Evolutionary conservation across 2,113 vertebrate genomes (phyloP).

Genomic region (Tricholaema leucomelas): DNA sequence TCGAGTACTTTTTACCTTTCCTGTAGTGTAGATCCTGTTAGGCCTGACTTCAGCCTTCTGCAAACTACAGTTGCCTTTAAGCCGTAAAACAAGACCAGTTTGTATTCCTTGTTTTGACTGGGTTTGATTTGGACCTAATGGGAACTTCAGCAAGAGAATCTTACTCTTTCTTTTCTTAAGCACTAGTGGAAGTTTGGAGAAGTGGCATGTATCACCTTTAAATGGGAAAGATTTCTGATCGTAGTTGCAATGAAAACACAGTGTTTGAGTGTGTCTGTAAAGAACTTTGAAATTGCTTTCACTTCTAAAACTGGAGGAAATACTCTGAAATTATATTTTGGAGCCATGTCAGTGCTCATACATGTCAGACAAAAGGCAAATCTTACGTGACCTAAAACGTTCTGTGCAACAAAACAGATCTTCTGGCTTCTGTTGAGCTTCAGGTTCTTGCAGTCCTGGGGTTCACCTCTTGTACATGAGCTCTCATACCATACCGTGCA

Average conservation of each 20-base stretch:
- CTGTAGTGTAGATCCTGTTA: neutral
- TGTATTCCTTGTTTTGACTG: conserved; percentile 33
- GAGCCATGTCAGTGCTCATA: neutral
- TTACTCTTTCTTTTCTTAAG: neutral
- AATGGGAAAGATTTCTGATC: conserved; percentile 36
- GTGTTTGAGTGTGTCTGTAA: conserved; percentile 40
- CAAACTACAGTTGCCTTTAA: conserved; percentile 62
- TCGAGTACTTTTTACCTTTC: conserved; percentile 32
- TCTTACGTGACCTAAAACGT: neutral
- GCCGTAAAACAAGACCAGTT: conserved; percentile 9
- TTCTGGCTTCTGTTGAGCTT: conserved; percentile 26
- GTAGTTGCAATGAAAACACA: conserved; percentile 65
- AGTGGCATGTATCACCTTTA: conserved; percentile 12
- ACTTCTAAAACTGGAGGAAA: neutral
- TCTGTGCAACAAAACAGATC: neutral
- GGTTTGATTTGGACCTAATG: conserved; percentile 36
- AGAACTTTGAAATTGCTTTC: conserved; percentile 33
- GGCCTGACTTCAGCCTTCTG: conserved; percentile 20
- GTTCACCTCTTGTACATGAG: neutral
- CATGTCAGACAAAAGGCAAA: neutral
- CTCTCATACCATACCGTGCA: neutral
- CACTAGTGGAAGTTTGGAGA: conserved; percentile 29
- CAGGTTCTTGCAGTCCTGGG: neutral
- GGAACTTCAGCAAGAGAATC: conserved; percentile 25
- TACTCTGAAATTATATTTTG: neutral